A percentile compares a stretch with the other conserved stretches of the same genome.
phyloP scores from a whole-genome alignment of 2,888 invertebrate species.

The Pandemis heparana region DNA sequence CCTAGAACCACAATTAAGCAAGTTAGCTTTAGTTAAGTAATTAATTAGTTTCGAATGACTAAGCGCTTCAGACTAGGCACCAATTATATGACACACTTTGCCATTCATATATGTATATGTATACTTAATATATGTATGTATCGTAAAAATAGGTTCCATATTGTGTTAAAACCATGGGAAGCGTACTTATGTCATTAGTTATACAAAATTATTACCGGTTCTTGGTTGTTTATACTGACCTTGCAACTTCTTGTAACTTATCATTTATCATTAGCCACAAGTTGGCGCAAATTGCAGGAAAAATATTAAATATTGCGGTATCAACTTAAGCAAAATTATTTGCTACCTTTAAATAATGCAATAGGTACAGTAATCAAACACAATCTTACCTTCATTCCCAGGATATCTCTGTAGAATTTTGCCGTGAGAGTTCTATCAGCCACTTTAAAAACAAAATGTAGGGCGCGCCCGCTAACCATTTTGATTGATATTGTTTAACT shows the following conservation, averaged over 20 bases:
- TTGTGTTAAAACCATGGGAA: background rate
- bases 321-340: background rate
- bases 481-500: slow-evolving; percentile 45
- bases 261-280: background rate
- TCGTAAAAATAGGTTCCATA: too few relatives aligned
- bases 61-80: background rate
- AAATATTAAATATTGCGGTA: background rate
- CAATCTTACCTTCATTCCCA: slow-evolving; percentile 96
- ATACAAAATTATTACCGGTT: slow-evolving; percentile 30
- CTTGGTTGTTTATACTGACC: slow-evolving; percentile 22
- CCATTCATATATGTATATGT: too few relatives aligned
- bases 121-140: background rate
- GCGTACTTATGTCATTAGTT: background rate
- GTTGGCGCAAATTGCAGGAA: background rate
- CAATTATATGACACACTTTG: background rate
- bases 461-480: slow-evolving; percentile 90
- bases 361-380: slow-evolving; percentile 1
- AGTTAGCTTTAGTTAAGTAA: background rate
- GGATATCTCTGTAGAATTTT: slow-evolving; percentile 94
- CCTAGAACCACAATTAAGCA: slow-evolving; percentile 76
- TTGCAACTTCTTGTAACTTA: slow-evolving; percentile 1
- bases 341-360: background rate
- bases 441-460: slow-evolving; percentile 99
- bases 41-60: slow-evolving; percentile 14
- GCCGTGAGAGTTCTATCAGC: slow-evolving; percentile 94